Conservation (phyloP, 2,113 vertebrate genomes). For the Callipepla californica region DNA sequence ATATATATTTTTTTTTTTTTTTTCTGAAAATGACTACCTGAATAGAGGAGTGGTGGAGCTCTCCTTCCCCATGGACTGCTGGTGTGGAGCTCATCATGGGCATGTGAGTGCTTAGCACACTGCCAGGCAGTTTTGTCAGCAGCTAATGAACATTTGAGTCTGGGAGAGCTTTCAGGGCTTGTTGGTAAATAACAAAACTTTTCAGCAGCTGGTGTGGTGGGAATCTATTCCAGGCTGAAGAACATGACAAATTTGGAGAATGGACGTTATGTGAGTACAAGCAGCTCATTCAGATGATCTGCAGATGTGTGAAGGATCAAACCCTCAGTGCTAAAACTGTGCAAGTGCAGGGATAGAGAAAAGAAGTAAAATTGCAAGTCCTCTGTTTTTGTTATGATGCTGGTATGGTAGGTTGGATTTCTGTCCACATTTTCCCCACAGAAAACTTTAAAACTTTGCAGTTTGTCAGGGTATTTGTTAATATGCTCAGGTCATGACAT, state of each 20-base stretch:
- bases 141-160: neutral
- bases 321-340: neutral
- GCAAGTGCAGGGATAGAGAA: neutral
- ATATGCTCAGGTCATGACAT: neutral
- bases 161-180: neutral
- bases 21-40: neutral
- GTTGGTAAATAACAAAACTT: neutral
- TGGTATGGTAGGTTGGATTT: neutral
- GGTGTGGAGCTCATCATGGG: rapidly evolving
- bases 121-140: neutral
- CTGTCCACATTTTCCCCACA: neutral
- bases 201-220: neutral
- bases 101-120: neutral
- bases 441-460: neutral
- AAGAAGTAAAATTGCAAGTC: neutral
- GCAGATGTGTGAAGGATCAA: neutral
- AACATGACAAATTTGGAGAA: neutral
- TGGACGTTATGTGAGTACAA: neutral
- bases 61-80: neutral
- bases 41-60: neutral
- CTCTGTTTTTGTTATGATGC: neutral
- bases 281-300: neutral
- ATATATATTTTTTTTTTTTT: neutral
- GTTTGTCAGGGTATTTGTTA: neutral
- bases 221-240: neutral